phyloP scores from a whole-genome alignment of 2,113 vertebrate genomes.

The Candoia aspera region DNA sequence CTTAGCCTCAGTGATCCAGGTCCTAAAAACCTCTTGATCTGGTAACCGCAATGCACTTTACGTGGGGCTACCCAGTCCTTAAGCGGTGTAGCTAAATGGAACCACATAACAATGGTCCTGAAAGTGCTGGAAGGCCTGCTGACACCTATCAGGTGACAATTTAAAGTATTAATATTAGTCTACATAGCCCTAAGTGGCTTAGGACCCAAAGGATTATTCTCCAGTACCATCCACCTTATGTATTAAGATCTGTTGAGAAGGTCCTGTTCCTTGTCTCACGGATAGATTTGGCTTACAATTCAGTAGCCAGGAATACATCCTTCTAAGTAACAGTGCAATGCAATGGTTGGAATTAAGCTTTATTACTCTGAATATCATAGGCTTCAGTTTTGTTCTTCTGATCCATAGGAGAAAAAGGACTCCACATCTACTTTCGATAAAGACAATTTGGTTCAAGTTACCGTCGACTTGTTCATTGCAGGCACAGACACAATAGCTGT shows the following conservation, averaged over 20 bases:
- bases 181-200: no score
- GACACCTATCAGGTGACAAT: neutral
- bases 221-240: neutral
- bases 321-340: neutral
- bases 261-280: neutral
- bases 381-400: neutral
- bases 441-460: slow-evolving; percentile 18
- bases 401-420: slow-evolving; percentile 40
- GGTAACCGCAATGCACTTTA: neutral
- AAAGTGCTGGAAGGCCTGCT: neutral
- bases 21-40: neutral
- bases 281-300: neutral
- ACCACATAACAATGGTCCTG: neutral
- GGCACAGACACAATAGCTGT: slow-evolving; percentile 49
- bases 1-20: neutral
- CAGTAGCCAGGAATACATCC: neutral
- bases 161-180: neutral
- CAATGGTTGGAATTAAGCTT: neutral
- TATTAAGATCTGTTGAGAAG: neutral
- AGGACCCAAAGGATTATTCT: no score
- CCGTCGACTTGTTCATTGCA: neutral
- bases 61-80: neutral
- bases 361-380: neutral
- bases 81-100: neutral
- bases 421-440: slow-evolving; percentile 19